Evolutionary conservation across 2,797 vertebrate genomes (phyloP), one percentile per base, ranked within the genome.

Genomic region (Premnoplex brunnescens): DNA sequence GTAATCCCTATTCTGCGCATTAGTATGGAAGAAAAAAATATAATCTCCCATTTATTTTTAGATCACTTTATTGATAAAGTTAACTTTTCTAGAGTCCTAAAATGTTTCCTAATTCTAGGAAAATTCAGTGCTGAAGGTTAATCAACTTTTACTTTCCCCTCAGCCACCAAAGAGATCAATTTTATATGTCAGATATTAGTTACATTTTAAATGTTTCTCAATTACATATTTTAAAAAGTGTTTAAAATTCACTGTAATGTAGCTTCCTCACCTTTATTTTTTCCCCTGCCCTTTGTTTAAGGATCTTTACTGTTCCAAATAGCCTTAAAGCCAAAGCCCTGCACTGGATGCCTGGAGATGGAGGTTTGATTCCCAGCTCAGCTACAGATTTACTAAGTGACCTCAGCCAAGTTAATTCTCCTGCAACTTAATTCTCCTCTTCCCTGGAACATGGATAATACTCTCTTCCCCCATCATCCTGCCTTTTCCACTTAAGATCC

Each of bases 311-410:
- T 71, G 17, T 55, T 56, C 60, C 56, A 85, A 88, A 80, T 1
- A 58, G 34, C 2, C 59, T 87, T 85, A 80, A 27, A 32, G 68
- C 59, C 89, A 46, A 93, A 85, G 3, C 37, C 73, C 66, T 22
- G 52, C 16, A 24, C 26, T 74, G 85, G 37, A 5, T 59, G 68
- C 60, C 89, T 83, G 48, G 78, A 71, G 56, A 52, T 60, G 56
- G 8, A 77, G 68, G 56, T 77, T 89, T 85, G 89, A 83, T 71
- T 88, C 78, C 75, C 68, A 83, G 67, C 89, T 93, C 89, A 91
- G 69, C 85, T 83, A 14, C 72, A 78, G 89, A 92, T 92, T 89
- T 91, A 83, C 89, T 17, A 4, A 74, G 74, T 92, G 89, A 92
- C 89, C 88, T 64, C 14, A 9, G 75, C 75, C 73, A 83, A 67